phyloP scores from a whole-genome alignment of 2,888 invertebrate genomes.

The Caenorhabditis sp. region DNA sequence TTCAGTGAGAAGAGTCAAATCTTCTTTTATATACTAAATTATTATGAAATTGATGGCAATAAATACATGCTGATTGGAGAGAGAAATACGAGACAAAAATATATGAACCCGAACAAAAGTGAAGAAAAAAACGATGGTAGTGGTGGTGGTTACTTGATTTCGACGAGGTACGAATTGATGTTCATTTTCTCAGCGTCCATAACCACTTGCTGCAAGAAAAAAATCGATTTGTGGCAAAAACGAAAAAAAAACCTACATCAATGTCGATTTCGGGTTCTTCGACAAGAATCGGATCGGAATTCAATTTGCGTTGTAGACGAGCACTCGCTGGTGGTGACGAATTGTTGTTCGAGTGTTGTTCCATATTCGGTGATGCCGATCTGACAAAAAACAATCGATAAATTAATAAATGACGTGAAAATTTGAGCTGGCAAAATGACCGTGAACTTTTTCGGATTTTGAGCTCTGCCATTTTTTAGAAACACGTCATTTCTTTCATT shows the following conservation, averaged over 20 bases:
- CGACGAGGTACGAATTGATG: background rate
- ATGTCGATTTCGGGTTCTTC: conserved; percentile 17
- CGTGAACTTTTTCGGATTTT: too few species aligned
- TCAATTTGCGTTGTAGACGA: conserved; percentile 7
- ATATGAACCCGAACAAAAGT: background rate
- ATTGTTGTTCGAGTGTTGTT: conserved; percentile 11
- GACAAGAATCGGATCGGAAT: conserved; percentile 19
- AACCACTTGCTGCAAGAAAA: background rate
- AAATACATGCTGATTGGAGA: background rate
- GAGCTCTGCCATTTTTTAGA: too few species aligned
- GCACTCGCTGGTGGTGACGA: conserved; percentile 13
- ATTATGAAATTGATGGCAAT: background rate
- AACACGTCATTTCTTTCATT: background rate
- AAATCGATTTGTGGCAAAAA: background rate
- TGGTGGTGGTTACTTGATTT: background rate
- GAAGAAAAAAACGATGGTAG: too few species aligned
- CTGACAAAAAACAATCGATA: background rate
- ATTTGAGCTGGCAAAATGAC: background rate
- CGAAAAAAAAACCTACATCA: background rate
- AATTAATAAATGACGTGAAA: background rate
- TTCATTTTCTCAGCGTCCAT: background rate
- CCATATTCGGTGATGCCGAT: conserved; percentile 18
- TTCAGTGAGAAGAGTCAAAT: background rate
- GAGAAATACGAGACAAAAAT: background rate
- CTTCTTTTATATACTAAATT: background rate